Evolutionary conservation across 1,140 invertebrate genomes (phyloP).

Genomic region (Adoxophyes honmai): DNA sequence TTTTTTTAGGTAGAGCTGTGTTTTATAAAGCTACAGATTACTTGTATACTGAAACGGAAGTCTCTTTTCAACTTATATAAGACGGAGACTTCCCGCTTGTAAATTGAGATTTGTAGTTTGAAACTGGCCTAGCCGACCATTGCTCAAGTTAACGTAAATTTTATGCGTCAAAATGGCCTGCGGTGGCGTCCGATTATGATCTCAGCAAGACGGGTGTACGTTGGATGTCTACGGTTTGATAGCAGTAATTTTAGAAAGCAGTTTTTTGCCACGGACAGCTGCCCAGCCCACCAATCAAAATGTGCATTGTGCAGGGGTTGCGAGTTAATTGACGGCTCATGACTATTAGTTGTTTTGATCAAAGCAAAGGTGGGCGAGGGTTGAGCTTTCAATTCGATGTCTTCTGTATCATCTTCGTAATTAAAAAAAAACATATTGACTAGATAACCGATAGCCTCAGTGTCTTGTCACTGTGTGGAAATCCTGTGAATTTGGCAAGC

Average conservation of each 20-base stretch:
- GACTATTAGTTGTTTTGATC: conserved; percentile 39
- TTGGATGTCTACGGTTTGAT: conserved; percentile 29
- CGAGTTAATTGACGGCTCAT: conserved; percentile 56
- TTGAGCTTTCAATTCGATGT: conserved; percentile 4
- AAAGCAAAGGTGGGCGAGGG: conserved; percentile 19
- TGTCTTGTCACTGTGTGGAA: too few relatives aligned
- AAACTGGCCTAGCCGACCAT: background rate
- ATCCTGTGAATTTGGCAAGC: too few relatives aligned
- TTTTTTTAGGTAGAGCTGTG: too few relatives aligned
- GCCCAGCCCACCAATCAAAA: conserved; percentile 65
- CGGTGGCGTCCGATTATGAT: conserved; percentile 44
- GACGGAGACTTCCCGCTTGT: too few relatives aligned
- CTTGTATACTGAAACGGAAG: too few relatives aligned
- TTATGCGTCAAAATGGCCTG: conserved; percentile 51
- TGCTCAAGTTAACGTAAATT: conserved; percentile 34
- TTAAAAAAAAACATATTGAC: too few relatives aligned
- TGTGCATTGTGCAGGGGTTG: conserved; percentile 61
- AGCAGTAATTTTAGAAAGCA: conserved; percentile 64
- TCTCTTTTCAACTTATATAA: too few relatives aligned
- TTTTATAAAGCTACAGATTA: too few relatives aligned
- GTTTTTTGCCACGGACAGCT: conserved; percentile 64
- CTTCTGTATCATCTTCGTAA: background rate
- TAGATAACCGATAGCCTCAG: too few relatives aligned
- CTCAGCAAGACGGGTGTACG: conserved; percentile 45
- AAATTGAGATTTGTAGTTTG: background rate